phyloP scores from a whole-genome alignment of 2,888 invertebrate genomes.

The Chironomus riparius region DNA sequence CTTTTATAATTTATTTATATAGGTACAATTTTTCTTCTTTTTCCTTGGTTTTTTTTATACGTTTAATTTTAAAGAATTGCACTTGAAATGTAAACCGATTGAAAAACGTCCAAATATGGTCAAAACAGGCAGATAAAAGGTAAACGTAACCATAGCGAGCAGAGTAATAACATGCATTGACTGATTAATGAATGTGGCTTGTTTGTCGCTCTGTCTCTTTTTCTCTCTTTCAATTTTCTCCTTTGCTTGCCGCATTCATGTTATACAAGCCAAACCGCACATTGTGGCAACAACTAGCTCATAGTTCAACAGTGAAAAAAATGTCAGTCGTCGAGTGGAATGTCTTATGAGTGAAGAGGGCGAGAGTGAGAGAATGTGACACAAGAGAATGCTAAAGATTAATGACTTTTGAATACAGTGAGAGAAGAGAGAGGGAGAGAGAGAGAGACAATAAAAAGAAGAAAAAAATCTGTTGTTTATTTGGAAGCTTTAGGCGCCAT shows the following conservation, averaged over 20 bases:
- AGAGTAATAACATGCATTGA: conserved; percentile 16
- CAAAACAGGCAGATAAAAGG: conserved; percentile 13
- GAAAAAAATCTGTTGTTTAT: background rate
- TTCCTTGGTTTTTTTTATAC: too few species aligned
- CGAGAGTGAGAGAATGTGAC: background rate
- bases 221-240: background rate
- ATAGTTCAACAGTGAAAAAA: too few species aligned
- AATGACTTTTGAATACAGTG: background rate
- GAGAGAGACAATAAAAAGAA: background rate
- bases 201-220: background rate
- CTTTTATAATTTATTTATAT: background rate
- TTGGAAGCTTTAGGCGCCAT: conserved; percentile 3
- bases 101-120: conserved; percentile 22
- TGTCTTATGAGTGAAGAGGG: too few species aligned
- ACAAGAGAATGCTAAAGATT: background rate
- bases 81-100: conserved; percentile 24
- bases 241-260: background rate
- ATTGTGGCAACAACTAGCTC: too few species aligned
- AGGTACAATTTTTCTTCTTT: too few species aligned
- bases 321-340: too few species aligned
- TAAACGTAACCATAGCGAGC: background rate
- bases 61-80: conserved; percentile 3
- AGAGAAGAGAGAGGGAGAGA: too few species aligned
- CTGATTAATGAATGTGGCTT: conserved; percentile 20
- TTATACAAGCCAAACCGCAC: background rate